Percentiles rank a stretch among this genome's conserved stretches.
These are phyloP conservation scores for Troides helena DNA, from an alignment of 2,888 invertebrate genomes.

Conservation along the genomic window DNA sequence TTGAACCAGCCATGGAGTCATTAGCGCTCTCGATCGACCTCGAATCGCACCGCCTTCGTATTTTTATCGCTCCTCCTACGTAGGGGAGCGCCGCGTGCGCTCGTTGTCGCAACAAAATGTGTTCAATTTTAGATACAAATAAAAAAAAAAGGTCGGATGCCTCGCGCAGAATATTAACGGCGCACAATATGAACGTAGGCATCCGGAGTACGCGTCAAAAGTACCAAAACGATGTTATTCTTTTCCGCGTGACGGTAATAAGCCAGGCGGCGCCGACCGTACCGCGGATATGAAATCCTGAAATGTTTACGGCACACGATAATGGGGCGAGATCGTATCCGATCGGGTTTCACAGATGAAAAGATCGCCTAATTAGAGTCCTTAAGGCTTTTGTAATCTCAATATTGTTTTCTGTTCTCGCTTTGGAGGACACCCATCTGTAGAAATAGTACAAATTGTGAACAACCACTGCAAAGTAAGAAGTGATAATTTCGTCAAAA, in stretches of 20 bases:
- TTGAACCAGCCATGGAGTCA: constrained; percentile 49
- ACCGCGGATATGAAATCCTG: constrained; percentile 73
- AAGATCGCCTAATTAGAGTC: constrained; percentile 72
- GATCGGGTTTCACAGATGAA: constrained; percentile 69
- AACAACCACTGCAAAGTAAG: constrained; percentile 43
- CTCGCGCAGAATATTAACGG: constrained; percentile 77
- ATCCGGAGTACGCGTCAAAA: constrained; percentile 78
- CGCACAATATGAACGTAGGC: constrained; percentile 78
- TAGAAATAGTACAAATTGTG: constrained; percentile 64
- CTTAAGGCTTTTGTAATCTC: constrained; percentile 71
- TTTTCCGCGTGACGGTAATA: constrained; percentile 77
- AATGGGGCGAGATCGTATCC: constrained; percentile 69
- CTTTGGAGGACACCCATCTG: constrained; percentile 59
- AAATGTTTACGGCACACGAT: constrained; percentile 75
- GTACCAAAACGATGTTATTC: constrained; percentile 78
- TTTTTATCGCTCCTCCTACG: constrained; percentile 71
- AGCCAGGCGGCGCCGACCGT: constrained; percentile 69
- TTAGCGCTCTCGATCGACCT: constrained; percentile 62
- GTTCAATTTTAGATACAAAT: constrained; percentile 81
- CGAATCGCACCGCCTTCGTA: constrained; percentile 57
- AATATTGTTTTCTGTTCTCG: constrained; percentile 73
- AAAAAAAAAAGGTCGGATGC: constrained; percentile 77
- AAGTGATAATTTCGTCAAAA: too few species aligned
- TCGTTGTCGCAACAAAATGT: constrained; percentile 79
- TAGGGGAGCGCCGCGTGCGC: constrained; percentile 65